A percentile compares a stretch with the other conserved stretches of the same genome.
phyloP scores from a whole-genome alignment of 2,113 vertebrate species.

The Tympanuchus pallidicinctus region DNA sequence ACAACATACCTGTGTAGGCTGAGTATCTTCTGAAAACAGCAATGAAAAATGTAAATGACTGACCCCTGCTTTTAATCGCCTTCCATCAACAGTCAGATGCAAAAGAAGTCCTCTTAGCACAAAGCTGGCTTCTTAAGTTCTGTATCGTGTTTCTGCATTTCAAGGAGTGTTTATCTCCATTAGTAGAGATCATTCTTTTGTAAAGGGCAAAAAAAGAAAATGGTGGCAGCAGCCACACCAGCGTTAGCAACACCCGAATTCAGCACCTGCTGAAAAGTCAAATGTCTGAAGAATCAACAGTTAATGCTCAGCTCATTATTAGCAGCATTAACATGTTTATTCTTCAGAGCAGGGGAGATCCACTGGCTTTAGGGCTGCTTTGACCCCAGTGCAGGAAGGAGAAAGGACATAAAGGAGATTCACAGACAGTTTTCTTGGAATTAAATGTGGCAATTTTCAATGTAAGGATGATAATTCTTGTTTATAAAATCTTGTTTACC shows the following conservation, averaged over 20 bases:
- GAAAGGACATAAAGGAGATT: not conserved
- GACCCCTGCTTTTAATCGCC: not conserved
- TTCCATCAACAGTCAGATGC: not conserved
- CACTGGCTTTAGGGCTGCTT: not conserved
- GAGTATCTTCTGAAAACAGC: not conserved
- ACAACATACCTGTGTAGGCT: not conserved
- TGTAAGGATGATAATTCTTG: not conserved
- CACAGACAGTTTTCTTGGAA: not conserved
- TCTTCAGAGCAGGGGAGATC: not conserved
- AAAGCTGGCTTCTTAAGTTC: not conserved
- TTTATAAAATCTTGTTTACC: not conserved
- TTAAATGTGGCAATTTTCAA: not conserved
- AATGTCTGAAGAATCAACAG: not conserved
- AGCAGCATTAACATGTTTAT: not conserved
- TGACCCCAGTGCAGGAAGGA: not conserved
- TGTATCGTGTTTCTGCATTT: not conserved
- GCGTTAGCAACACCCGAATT: not conserved
- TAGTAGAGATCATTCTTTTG: not conserved
- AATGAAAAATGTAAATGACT: not conserved
- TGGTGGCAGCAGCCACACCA: not conserved
- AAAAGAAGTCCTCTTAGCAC: not conserved
- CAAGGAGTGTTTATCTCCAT: not conserved
- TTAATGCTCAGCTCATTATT: not conserved
- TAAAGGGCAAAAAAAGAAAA: not conserved
- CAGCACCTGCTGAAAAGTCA: constrained; percentile 29